Evolutionary conservation across 2,113 vertebrate genomes (phyloP).

Genomic region (Trichomycterus rosablanca): DNA sequence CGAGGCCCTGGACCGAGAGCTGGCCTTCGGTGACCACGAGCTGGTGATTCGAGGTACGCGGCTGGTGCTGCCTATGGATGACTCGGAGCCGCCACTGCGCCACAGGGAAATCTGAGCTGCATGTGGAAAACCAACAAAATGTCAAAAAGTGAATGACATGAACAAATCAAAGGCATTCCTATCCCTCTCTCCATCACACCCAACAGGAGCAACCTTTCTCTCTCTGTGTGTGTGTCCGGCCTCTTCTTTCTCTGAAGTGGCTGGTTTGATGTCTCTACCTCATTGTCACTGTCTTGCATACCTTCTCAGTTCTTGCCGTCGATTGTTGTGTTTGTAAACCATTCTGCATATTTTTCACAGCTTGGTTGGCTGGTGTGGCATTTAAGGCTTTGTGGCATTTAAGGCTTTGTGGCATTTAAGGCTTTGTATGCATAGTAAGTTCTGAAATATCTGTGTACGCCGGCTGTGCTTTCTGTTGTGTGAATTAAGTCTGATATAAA

Average conservation of each 20-base stretch:
- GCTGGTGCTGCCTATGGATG: constrained; percentile 93
- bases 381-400: constrained; percentile 47
- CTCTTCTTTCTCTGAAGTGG: constrained; percentile 26
- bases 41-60: constrained; percentile 89
- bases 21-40: constrained; percentile 84
- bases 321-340: constrained; percentile 21
- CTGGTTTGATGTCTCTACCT: constrained; percentile 42
- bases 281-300: constrained; percentile 31
- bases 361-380: constrained; percentile 24
- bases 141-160: too few relatives aligned
- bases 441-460: constrained; percentile 60
- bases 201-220: constrained; percentile 19
- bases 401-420: constrained; percentile 34
- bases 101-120: constrained; percentile 35
- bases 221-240: constrained; percentile 22
- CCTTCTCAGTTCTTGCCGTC: constrained; percentile 8
- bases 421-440: constrained; percentile 51
- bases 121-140: background rate
- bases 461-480: constrained; percentile 44
- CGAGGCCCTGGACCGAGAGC: constrained; percentile 80
- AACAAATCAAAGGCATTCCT: constrained; percentile 16
- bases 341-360: constrained; percentile 53
- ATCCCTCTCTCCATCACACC: background rate
- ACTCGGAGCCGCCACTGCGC: constrained; percentile 80
- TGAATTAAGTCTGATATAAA: constrained; percentile 32